These are phyloP conservation scores for Pterostichus madidus DNA, from an alignment of 2,888 invertebrate species.

Conservation along the genomic window DNA sequence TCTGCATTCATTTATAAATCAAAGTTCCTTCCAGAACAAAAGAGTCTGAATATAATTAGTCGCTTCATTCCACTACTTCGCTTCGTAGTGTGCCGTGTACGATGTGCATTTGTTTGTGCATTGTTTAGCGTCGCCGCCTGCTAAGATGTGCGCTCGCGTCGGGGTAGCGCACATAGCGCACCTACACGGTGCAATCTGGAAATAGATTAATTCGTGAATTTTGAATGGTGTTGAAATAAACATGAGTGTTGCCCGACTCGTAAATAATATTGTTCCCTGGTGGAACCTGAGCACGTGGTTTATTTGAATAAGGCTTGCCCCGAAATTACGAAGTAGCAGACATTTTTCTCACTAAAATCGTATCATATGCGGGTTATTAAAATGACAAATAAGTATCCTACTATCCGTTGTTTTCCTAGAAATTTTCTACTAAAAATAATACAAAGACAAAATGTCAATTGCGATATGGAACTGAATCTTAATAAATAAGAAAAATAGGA, in stretches of 20 bases:
- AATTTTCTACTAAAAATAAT: no score
- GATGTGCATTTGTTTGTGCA: conserved; percentile 42
- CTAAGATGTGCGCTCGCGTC: conserved; percentile 15
- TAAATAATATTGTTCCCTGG: conserved; percentile 63
- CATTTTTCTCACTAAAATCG: no score
- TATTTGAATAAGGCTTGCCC: not conserved
- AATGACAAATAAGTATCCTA: no score
- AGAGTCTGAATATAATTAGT: conserved; percentile 35
- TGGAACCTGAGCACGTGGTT: conserved; percentile 5
- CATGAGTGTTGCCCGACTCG: conserved; percentile 50
- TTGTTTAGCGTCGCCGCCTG: conserved; percentile 22
- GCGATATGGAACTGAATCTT: no score
- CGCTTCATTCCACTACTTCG: not conserved
- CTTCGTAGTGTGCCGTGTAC: not conserved
- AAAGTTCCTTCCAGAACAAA: conserved; percentile 10
- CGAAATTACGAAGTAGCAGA: no score
- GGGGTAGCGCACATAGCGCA: not conserved
- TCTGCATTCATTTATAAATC: conserved; percentile 5
- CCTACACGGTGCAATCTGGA: conserved; percentile 53
- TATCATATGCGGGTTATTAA: no score
- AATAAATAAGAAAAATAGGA: no score
- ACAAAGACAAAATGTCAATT: no score
- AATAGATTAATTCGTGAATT: conserved; percentile 66
- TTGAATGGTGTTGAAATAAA: conserved; percentile 64
- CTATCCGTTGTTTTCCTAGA: no score